phyloP scores from a whole-genome alignment of 2,113 vertebrate species.

The Cisticola juncidis region DNA sequence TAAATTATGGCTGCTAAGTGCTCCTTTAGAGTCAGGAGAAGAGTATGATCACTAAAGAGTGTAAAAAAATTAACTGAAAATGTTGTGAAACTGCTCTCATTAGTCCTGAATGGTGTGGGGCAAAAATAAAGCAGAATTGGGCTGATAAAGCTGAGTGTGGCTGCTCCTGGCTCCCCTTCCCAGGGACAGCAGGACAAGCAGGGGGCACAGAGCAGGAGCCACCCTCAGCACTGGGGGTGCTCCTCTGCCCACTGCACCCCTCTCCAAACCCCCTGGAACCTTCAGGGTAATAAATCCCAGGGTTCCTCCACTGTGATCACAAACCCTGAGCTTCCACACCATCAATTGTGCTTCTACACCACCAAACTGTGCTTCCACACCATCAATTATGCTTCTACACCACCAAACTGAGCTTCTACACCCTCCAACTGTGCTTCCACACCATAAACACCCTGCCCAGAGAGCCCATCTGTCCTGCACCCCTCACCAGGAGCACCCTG shows the following conservation, averaged over 20 bases:
- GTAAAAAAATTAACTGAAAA: neutral
- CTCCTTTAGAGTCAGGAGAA: neutral
- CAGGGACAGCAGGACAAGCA: neutral
- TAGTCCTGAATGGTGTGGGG: neutral
- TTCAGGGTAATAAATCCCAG: accelerated
- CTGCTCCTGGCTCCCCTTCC: neutral
- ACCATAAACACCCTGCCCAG: neutral
- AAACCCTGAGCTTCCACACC: neutral
- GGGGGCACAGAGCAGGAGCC: accelerated
- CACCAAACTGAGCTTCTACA: too few relatives aligned
- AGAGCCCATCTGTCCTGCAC: neutral
- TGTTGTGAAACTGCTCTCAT: neutral
- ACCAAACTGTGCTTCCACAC: neutral
- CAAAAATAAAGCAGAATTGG: neutral
- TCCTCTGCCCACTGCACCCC: accelerated
- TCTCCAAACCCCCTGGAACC: neutral
- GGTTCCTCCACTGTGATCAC: neutral
- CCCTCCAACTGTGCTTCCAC: neutral
- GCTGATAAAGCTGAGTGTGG: neutral
- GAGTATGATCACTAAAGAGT: neutral
- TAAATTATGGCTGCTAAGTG: neutral
- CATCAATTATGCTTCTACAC: neutral
- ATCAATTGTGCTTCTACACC: neutral
- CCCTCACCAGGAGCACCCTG: neutral
- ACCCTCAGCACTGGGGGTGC: neutral